phyloP scores from a whole-genome alignment of 2,797 vertebrate genomes.

The Eurystomus glaucurus region DNA sequence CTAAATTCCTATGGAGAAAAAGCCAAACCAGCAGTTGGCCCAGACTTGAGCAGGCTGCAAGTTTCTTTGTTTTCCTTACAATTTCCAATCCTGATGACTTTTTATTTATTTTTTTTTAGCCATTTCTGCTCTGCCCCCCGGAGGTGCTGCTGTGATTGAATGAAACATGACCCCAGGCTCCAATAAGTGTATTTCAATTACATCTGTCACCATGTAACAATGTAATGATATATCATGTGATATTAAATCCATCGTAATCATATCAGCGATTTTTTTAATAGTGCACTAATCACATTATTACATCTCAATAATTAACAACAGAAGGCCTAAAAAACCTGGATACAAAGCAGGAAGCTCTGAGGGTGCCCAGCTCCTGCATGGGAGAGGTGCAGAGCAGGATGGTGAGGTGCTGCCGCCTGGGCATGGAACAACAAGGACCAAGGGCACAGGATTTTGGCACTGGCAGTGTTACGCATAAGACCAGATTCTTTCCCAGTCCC shows the following conservation, averaged over 20 bases:
- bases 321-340: conserved; percentile 80
- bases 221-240: conserved; percentile 99
- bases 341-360: conserved; percentile 70
- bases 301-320: conserved; percentile 89
- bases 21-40: conserved; percentile 53
- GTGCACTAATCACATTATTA: conserved; percentile 88
- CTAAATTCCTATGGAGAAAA: conserved; percentile 9
- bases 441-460: not conserved
- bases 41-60: conserved; percentile 53
- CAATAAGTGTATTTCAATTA: conserved; percentile 99
- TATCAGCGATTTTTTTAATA: conserved; percentile 90
- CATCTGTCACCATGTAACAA: conserved; percentile 97
- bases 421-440: not conserved
- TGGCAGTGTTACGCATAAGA: rapidly evolving
- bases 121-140: conserved; percentile 82
- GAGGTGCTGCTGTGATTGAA: conserved; percentile 91
- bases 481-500: not conserved
- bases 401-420: not conserved
- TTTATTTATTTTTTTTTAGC: conserved; percentile 74
- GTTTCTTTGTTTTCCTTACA: conserved; percentile 85
- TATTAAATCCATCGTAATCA: conserved; percentile 99
- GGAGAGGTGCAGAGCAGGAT: not conserved
- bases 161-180: conserved; percentile 92
- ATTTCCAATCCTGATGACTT: conserved; percentile 81
- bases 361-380: not conserved